Base-by-base conservation (phyloP, 2,888 invertebrate genomes). In the Diaprepes abbreviatus region DNA sequence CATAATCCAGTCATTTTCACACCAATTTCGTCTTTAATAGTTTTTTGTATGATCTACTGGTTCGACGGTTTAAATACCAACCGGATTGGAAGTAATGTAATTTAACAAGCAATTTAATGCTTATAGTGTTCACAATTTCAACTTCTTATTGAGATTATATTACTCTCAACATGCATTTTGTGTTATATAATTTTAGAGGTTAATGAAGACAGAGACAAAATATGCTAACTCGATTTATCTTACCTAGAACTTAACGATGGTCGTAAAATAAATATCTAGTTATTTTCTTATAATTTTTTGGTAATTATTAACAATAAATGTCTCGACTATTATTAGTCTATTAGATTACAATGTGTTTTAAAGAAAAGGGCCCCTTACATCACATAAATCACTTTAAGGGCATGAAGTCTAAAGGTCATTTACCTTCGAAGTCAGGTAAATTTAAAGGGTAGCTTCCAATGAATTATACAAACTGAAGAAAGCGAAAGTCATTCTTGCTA, bases 401-500 rank as follows among this genome's bases (percentile, higher is more conserved):
- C 12, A 12, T 28, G 31, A 58, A 36, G 48, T 21, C 19, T n/a
- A 17, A 5, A 35, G 67, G 38, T 66, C 60, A 17, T 54, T 67
- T 67, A 62, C 67, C 67, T 60, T 17, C 6, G 28, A 45, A 36
- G 12, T 24, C 60, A 67, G 67, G 67, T 60, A 60, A 54, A 60
- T 64, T 28, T 60, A n/a, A 66, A 60, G 66, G 66, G 66, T 58
- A 48, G 35, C 59, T 50, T 48, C 6, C 38, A 48, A 65, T 48
- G 58, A 48, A 36, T 66, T 58, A 55, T 57, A 45, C 52, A 59
- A 54, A 38, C 33, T 36, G 9, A 7, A 38, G 35, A 55, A 66
- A 59, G 66, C 33, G 52, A 66, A 52, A 66, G 67, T 67, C 67
- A 67, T 67, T 52, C 52, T 62, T 67, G 67, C 67, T 67, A 67